Evolutionary conservation across 1,140 invertebrate genomes (phyloP).

Genomic region (Euwallacea similis): DNA sequence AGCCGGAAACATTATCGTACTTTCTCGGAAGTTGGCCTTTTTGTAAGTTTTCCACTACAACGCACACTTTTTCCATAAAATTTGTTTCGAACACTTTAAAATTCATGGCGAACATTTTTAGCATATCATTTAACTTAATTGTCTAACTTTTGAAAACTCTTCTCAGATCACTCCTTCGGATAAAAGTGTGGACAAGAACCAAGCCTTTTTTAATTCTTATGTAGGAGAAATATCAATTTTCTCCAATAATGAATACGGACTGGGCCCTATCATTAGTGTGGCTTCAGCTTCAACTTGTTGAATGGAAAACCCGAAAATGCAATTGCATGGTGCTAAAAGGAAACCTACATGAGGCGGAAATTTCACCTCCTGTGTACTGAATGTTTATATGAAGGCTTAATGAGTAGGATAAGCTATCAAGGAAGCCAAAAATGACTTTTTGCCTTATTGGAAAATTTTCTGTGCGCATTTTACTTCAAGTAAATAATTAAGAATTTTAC

Average conservation of each 20-base stretch:
- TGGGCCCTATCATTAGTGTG: slow-evolving; percentile 7
- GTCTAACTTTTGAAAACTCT: slow-evolving; percentile 1
- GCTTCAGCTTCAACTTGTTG: slow-evolving; percentile 29
- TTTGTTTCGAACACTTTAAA: slow-evolving; percentile 20
- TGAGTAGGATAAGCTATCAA: neutral
- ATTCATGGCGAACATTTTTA: slow-evolving; percentile 21
- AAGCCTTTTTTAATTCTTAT: neutral
- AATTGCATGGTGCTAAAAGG: slow-evolving; percentile 32
- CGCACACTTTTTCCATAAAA: slow-evolving; percentile 18
- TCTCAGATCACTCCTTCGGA: neutral
- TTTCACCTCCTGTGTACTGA: slow-evolving; percentile 6
- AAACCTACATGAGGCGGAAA: slow-evolving; percentile 17
- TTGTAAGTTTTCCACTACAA: slow-evolving; percentile 12
- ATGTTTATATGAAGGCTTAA: slow-evolving; percentile 7
- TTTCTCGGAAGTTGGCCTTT: slow-evolving; percentile 5
- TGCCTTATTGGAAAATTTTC: neutral
- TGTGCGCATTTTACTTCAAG: neutral
- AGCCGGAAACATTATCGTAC: slow-evolving; percentile 9
- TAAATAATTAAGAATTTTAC: neutral
- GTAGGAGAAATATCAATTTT: slow-evolving; percentile 6
- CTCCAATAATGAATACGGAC: slow-evolving; percentile 6
- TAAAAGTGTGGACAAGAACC: too few relatives aligned
- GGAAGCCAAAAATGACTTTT: neutral
- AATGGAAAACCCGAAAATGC: slow-evolving; percentile 30
- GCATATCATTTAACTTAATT: slow-evolving; percentile 24